Conservation (phyloP, 23 tunicate genomes). For the Halocynthia aurantium region DNA sequence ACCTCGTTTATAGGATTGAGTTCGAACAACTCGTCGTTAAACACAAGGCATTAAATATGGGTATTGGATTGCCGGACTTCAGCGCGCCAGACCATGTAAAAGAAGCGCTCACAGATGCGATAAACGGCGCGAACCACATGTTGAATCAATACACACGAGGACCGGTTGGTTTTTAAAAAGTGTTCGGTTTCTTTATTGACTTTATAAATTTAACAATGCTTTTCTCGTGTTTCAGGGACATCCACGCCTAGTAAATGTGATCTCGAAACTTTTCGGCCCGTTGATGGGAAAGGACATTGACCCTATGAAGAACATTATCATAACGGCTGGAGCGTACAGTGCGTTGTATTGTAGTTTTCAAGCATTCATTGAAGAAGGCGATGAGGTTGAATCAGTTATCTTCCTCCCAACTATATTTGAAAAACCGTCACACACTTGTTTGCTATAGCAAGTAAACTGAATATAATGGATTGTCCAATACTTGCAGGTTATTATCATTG, state of each 20-base stretch:
- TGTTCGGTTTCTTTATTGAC: not conserved
- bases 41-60: constrained; percentile 85
- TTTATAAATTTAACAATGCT: not conserved
- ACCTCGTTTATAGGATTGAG: constrained; percentile 48
- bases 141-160: constrained; percentile 92
- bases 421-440: no score
- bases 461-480: no score
- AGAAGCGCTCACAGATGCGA: constrained; percentile 39
- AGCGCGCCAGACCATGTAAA: constrained; percentile 71
- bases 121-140: constrained; percentile 30
- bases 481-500: constrained; percentile 80
- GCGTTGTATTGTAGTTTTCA: constrained; percentile 61
- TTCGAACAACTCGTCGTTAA: constrained; percentile 72
- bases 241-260: constrained; percentile 45
- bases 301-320: constrained; percentile 56
- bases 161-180: constrained; percentile 62
- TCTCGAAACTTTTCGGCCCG: constrained; percentile 68
- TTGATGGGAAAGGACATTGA: constrained; percentile 59
- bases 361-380: constrained; percentile 88
- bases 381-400: constrained; percentile 41
- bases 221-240: constrained; percentile 48
- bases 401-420: not conserved
- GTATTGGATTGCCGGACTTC: constrained; percentile 98
- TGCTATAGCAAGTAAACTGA: no score
- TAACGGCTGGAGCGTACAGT: constrained; percentile 86